Evolutionary conservation across 2,113 vertebrate genomes (phyloP).

Genomic region (Oceanites oceanicus): DNA sequence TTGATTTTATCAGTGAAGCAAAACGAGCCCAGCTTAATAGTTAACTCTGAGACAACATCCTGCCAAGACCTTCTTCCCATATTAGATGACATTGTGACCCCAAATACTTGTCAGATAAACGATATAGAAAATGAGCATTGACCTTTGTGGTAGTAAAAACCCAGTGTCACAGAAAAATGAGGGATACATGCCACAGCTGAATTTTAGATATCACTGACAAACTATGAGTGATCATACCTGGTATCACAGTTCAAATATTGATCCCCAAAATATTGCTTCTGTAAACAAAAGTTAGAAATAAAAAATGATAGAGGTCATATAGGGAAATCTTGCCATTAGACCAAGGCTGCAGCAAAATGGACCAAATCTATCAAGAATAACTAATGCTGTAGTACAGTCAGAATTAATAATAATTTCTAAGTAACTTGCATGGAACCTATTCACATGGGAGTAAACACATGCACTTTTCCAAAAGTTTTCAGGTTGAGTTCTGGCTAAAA

Average conservation of each 20-base stretch:
- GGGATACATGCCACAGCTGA: not conserved
- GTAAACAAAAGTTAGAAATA: not conserved
- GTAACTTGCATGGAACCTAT: not conserved
- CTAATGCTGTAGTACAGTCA: not conserved
- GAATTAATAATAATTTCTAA: not conserved
- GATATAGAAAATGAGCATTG: not conserved
- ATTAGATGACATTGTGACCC: not conserved
- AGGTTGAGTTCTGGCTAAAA: not conserved
- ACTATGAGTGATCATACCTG: not conserved
- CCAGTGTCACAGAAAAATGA: not conserved
- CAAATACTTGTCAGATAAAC: not conserved
- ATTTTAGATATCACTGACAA: not conserved
- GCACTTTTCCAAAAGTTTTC: not conserved
- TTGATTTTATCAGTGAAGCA: slow-evolving; percentile 13
- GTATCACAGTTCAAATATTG: not conserved
- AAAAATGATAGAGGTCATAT: not conserved
- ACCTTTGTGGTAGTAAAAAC: not conserved
- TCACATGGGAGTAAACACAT: not conserved
- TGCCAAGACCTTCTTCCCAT: not conserved
- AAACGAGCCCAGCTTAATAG: not conserved
- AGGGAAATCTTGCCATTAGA: not conserved
- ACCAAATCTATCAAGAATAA: not conserved
- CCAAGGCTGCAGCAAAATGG: not conserved
- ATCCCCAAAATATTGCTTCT: not conserved
- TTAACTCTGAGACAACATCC: not conserved